phyloP scores from a whole-genome alignment of 2,113 vertebrate species.

The Hystrix brachyura region DNA sequence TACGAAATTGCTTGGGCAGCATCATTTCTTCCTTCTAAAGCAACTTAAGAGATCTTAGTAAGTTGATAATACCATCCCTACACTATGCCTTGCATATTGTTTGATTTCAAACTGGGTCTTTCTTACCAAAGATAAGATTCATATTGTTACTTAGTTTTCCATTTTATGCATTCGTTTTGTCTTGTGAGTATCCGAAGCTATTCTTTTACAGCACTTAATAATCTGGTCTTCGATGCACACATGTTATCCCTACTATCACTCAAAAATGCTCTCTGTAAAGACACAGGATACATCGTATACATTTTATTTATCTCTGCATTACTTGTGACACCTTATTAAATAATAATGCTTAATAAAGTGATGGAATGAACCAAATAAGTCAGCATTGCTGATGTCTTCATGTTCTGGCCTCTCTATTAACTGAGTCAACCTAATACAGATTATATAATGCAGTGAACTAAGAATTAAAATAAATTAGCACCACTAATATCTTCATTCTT shows the following conservation, averaged over 20 bases:
- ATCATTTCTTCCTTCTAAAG: constrained; percentile 44
- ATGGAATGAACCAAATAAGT: constrained; percentile 56
- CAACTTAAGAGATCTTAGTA: constrained; percentile 38
- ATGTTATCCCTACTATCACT: constrained; percentile 35
- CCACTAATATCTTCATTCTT: not conserved
- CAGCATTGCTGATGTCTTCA: not conserved
- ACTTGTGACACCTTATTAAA: constrained; percentile 51
- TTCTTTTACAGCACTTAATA: not conserved
- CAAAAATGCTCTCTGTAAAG: not conserved
- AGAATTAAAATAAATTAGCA: constrained; percentile 47
- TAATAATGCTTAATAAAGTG: constrained; percentile 49
- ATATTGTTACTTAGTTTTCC: not conserved
- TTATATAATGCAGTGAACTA: not conserved
- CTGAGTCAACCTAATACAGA: constrained; percentile 17
- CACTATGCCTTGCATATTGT: not conserved
- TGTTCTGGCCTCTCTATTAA: constrained; percentile 46
- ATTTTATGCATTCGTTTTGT: not conserved
- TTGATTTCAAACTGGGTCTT: constrained; percentile 33
- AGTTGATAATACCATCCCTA: not conserved
- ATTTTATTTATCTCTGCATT: constrained; percentile 2
- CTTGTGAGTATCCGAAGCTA: not conserved
- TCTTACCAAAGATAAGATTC: not conserved
- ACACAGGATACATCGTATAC: not conserved
- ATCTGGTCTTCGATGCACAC: not conserved
- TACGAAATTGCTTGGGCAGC: not conserved